phyloP scores from a whole-genome alignment of 2,113 vertebrate species.

The Ivindomyrus marchei region DNA sequence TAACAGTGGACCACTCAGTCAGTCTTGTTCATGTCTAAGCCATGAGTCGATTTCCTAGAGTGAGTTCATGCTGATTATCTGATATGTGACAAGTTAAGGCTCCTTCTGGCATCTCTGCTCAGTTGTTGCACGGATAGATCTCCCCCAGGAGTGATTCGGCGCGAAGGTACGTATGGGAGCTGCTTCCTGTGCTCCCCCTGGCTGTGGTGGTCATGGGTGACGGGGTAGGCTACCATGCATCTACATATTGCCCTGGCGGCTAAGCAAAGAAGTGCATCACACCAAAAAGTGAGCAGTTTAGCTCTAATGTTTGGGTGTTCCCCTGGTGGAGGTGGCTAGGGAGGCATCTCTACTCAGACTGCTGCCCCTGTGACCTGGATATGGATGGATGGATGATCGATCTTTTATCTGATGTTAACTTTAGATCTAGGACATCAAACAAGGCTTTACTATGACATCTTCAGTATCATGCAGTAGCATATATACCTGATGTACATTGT shows the following conservation, averaged over 20 bases:
- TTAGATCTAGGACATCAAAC: background rate
- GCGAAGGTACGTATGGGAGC: background rate
- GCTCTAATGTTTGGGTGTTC: background rate
- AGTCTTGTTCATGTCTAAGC: background rate
- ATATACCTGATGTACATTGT: background rate
- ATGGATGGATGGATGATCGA: background rate
- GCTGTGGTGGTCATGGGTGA: background rate
- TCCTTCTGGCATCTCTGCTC: background rate
- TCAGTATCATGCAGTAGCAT: background rate
- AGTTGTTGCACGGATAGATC: background rate
- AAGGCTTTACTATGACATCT: background rate
- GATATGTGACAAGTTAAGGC: background rate
- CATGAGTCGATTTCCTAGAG: background rate
- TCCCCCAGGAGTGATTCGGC: background rate
- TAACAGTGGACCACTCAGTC: background rate
- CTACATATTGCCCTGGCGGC: background rate
- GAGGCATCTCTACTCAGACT: background rate
- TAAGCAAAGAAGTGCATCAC: background rate
- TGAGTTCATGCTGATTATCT: background rate
- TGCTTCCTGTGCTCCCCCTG: background rate
- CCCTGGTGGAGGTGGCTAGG: background rate
- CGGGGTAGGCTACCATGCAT: background rate
- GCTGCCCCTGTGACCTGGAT: background rate
- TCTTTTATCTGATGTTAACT: background rate
- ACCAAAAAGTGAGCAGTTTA: background rate